Base-by-base conservation (phyloP, 1,140 invertebrate genomes). In the Condylostylus longicornis region DNA sequence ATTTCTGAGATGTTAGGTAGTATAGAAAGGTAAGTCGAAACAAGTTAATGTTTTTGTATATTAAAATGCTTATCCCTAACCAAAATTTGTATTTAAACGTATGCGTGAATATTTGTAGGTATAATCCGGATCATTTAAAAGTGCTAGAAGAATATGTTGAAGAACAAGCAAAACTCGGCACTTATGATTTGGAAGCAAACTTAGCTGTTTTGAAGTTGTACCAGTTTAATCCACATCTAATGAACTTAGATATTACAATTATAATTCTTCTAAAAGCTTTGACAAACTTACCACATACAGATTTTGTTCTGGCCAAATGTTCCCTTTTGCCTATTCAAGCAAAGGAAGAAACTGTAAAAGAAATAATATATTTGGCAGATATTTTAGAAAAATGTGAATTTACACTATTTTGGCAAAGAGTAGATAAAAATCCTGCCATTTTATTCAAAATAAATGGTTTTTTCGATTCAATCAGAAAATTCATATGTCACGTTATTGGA, bases 291-390 rank as follows among this genome's bases (percentile, higher is more conserved):
- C 93, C 93, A 7, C 87, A 96, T 50, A 90, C 90, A 13, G 93
- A 98, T 66, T 96, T 97, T 60, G 85, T 91, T 19, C 65, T 98
- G 27, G 96, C 91, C 66, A 96, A 96, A 66, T 95, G 89, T 65
- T 70, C 97, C 19, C 69, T 97, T 35, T 79, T 82, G 45, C 79
- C 85, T 48, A 74, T 75, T 56, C 79, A 86, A 61, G 73, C 87
- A 54, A 72, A 79, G 49, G 78, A 89, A 56, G 74, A 80, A 41
- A 77, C 80, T 30, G 81, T 96, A 18, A 72, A 73, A 49, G 78
- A 82, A 51, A 88, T 97, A 28, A 80, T 91, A 46, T 77, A 82
- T 46, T 65, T 97, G 44, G 88, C 87, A 25, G 79, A 95, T 49
- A 76, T 90, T 41, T 63, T 97, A 50, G 93, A 97, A 63, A 82